A percentile compares a stretch with the other conserved stretches of the same genome.
These are phyloP conservation scores for Dreissena polymorpha DNA, from an alignment of 1,140 invertebrate species.

Conservation along the genomic window DNA sequence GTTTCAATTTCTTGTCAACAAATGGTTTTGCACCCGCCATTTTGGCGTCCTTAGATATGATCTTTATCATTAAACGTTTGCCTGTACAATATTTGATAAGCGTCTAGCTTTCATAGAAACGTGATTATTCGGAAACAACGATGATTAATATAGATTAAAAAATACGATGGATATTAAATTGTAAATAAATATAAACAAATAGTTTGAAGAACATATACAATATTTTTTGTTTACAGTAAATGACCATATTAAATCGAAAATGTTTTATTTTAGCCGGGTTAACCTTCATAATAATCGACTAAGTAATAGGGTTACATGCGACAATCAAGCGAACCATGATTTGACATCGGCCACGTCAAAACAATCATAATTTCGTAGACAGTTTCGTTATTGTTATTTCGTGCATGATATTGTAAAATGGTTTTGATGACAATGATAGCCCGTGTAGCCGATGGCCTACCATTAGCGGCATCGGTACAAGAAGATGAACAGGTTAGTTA, in stretches of 20 bases:
- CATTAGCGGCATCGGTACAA: conserved; percentile 97
- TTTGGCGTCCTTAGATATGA: conserved; percentile 55
- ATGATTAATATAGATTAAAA: no score
- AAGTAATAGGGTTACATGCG: no score
- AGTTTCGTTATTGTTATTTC: not conserved
- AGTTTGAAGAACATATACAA: no score
- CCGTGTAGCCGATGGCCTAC: conserved; percentile 95
- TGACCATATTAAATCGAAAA: no score
- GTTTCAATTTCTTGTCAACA: conserved; percentile 74
- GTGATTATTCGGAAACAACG: no score
- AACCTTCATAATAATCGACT: no score
- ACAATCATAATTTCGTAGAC: conserved; percentile 15
- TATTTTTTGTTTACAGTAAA: no score
- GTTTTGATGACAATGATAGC: conserved; percentile 98
- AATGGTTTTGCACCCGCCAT: conserved; percentile 68
- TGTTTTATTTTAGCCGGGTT: no score
- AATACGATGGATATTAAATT: no score
- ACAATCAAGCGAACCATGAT: conserved; percentile 43
- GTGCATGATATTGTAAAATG: conserved; percentile 83
- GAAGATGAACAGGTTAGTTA: conserved; percentile 95
- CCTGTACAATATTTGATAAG: no score
- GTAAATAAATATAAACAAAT: no score
- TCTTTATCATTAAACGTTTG: conserved; percentile 15
- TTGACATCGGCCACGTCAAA: conserved; percentile 44
- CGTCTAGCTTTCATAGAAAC: no score